These are phyloP conservation scores for Gobio occitaniae DNA, from an alignment of 2,797 vertebrate genomes.

Conservation along the genomic window DNA sequence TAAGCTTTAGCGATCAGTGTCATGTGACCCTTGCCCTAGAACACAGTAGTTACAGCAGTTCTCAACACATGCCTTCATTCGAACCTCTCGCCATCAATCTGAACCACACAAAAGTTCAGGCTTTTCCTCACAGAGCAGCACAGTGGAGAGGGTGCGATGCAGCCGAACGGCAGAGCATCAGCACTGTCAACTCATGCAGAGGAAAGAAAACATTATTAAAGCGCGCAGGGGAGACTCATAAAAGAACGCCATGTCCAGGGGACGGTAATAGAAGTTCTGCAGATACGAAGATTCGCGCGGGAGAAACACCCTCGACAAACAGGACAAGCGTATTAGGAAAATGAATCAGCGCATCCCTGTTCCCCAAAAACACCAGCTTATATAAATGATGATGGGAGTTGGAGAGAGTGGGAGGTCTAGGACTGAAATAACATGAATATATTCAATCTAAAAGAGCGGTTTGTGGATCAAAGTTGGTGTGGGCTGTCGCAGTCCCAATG, in stretches of 20 bases:
- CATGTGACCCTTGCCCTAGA: not conserved
- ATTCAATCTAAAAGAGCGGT: constrained; percentile 26
- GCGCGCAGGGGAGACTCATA: constrained; percentile 4
- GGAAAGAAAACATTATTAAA: constrained; percentile 18
- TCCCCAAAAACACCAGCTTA: constrained; percentile 44
- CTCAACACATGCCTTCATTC: constrained; percentile 9
- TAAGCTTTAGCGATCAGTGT: not conserved
- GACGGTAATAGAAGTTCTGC: not conserved
- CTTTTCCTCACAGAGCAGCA: not conserved
- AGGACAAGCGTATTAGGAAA: constrained; percentile 10
- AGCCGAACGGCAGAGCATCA: not conserved
- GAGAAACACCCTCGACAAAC: constrained; percentile 8
- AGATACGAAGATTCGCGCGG: not conserved
- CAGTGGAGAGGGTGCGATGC: not conserved
- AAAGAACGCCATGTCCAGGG: constrained; percentile 19
- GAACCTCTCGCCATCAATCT: constrained; percentile 2
- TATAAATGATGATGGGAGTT: constrained; percentile 49
- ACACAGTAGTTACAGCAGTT: not conserved
- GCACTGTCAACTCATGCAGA: not conserved
- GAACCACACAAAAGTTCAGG: constrained; percentile 32
- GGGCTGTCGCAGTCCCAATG: constrained; percentile 24
- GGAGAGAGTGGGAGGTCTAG: constrained; percentile 47
- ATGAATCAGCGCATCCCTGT: constrained; percentile 23
- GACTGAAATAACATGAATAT: constrained; percentile 51
- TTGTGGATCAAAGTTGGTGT: constrained; percentile 42